Evolutionary conservation across 2,888 invertebrate species (phyloP).

Genomic region (Dinocampus coccinellae): DNA sequence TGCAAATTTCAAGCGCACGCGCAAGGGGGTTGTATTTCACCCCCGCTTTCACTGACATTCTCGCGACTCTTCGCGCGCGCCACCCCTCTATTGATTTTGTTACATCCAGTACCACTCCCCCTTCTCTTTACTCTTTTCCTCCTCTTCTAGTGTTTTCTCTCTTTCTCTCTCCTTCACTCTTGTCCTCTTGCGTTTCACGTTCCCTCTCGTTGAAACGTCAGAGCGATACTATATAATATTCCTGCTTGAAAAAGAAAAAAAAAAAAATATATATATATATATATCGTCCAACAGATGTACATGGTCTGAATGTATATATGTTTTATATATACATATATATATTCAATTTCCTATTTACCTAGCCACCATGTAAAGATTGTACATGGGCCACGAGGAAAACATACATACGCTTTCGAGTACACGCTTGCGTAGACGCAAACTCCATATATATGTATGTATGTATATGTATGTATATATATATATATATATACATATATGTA

Average conservation of each 20-base stretch:
- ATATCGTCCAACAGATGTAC: constrained; percentile 16
- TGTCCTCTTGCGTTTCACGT: constrained; percentile 6
- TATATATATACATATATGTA: no score
- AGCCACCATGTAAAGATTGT: constrained; percentile 30
- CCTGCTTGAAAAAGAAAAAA: no score
- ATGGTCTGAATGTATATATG: constrained; percentile 10
- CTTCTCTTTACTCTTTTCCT: constrained; percentile 30
- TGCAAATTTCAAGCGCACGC: constrained; percentile 44
- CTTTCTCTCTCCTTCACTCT: constrained; percentile 11
- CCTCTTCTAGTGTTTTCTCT: constrained; percentile 10
- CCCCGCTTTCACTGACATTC: constrained; percentile 61
- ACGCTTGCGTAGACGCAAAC: constrained; percentile 28
- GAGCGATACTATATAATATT: constrained; percentile 34
- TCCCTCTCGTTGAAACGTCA: constrained; percentile 34
- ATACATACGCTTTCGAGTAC: constrained; percentile 20
- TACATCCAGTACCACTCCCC: constrained; percentile 65
- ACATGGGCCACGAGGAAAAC: constrained; percentile 42
- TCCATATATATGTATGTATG: constrained; percentile 7
- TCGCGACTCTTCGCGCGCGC: constrained; percentile 64
- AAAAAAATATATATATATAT: constrained; percentile 26
- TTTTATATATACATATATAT: constrained; percentile 26
- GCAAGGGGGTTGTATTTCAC: constrained; percentile 71
- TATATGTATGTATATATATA: constrained; percentile 2
- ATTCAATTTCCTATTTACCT: constrained; percentile 24
- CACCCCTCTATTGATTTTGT: constrained; percentile 70